A percentile compares a stretch with the other conserved stretches of the same genome.
phyloP scores from a whole-genome alignment of 64 coral and sea anemone genomes.

The Montipora foliosa region DNA sequence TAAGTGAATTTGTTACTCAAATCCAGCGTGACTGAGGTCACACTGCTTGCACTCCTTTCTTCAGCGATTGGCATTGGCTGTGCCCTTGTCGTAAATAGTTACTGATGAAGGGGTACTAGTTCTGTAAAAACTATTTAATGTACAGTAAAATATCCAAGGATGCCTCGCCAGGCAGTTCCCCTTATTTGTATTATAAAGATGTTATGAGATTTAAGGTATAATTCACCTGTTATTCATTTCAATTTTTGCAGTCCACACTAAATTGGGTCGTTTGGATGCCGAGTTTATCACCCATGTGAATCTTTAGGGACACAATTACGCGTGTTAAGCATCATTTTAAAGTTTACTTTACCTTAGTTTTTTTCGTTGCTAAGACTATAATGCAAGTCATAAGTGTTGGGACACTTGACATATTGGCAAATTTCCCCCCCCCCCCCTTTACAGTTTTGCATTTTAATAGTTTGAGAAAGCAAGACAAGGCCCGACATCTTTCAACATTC shows the following conservation, averaged over 20 bases:
- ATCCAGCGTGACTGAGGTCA: neutral
- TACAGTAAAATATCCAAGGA: neutral
- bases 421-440: no score
- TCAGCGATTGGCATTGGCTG: neutral
- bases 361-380: no score
- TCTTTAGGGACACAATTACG: no score
- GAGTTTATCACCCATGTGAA: no score
- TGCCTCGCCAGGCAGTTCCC: neutral
- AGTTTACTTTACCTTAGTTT: no score
- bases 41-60: neutral
- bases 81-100: neutral
- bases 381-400: no score
- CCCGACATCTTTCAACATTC: no score
- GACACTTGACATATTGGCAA: no score
- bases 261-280: neutral
- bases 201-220: neutral
- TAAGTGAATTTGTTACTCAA: neutral
- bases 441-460: no score
- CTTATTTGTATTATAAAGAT: neutral
- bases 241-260: neutral
- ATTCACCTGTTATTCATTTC: neutral
- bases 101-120: neutral
- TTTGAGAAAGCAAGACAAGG: no score
- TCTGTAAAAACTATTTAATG: slow-evolving; percentile 11
- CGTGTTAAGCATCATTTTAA: no score